Conservation (phyloP, 2,888 invertebrate genomes). For the Hipparchia semele region DNA sequence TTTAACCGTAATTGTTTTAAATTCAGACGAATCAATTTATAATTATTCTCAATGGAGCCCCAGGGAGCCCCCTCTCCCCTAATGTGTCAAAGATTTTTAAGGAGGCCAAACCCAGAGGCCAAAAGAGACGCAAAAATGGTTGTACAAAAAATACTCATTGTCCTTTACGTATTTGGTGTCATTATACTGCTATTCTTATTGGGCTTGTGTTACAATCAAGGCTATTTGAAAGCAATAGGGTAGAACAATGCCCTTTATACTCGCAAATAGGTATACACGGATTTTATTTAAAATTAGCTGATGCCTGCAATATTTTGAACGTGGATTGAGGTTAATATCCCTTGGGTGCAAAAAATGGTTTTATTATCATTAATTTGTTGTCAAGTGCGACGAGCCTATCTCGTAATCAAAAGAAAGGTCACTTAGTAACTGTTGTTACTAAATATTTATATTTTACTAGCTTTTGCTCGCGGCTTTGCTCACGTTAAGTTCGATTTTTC, state of each 20-base stretch:
- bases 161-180: conserved; percentile 1
- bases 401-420: too few species aligned
- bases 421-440: too few species aligned
- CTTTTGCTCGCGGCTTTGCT: too few species aligned
- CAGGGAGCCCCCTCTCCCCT: too few species aligned
- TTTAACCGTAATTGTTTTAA: too few species aligned
- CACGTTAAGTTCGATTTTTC: too few species aligned
- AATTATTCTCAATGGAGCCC: too few species aligned
- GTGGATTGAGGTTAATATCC: not conserved
- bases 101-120: not conserved
- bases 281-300: not conserved
- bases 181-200: not conserved
- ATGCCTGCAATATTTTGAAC: not conserved
- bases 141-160: not conserved
- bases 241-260: conserved; percentile 4
- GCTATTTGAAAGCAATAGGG: conserved; percentile 3
- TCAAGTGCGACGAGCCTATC: too few species aligned
- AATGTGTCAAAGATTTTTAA: not conserved
- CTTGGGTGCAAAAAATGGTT: too few species aligned
- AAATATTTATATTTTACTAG: too few species aligned
- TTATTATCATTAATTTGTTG: too few species aligned
- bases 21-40: too few species aligned
- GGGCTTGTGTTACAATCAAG: not conserved
- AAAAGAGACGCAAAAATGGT: not conserved
- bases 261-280: not conserved